These are phyloP conservation scores for human (Homo sapiens) DNA, from an alignment of 2,113 vertebrate species.

Conservation along the genomic window DNA sequence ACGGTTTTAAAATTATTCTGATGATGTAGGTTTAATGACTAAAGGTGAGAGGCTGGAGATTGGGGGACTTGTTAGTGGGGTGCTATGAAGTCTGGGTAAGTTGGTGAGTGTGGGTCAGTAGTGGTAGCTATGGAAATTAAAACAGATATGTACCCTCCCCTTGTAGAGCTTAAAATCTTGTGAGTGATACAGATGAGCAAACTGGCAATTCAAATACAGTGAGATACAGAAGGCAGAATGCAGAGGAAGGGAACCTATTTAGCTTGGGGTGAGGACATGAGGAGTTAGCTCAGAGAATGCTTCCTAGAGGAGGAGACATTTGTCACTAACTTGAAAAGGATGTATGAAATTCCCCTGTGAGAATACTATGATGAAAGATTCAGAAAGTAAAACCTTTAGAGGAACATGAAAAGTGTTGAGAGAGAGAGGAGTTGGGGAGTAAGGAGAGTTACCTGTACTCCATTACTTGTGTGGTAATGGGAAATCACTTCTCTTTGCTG, in stretches of 20 bases:
- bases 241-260: neutral
- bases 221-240: neutral
- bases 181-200: neutral
- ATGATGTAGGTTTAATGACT: neutral
- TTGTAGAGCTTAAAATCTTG: neutral
- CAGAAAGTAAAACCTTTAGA: neutral
- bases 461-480: neutral
- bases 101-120: neutral
- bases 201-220: neutral
- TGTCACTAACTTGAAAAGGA: neutral
- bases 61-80: neutral
- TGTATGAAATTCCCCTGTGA: neutral
- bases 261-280: neutral
- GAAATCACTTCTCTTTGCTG: neutral
- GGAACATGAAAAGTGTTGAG: neutral
- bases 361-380: neutral
- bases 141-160: neutral
- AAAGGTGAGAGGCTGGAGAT: neutral
- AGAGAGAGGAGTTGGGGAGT: neutral
- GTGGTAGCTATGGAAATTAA: neutral
- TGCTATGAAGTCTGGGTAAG: neutral
- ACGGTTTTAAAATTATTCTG: neutral
- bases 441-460: neutral
- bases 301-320: neutral
- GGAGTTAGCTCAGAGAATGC: neutral